Conservation (phyloP, 1,140 invertebrate genomes). For the Apis mellifera region Amel_HAv3.1 CM009945.2:5355501-5356000, state of each 20-base stretch:
- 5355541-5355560: neutral
- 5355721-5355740: too few relatives aligned
- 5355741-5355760: neutral
- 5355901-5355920: slow-evolving; percentile 66
- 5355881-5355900: slow-evolving; percentile 70
- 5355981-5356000: slow-evolving; percentile 69
- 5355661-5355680: neutral
- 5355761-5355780: slow-evolving; percentile 24
- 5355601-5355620: neutral
- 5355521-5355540: neutral
- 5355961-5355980: slow-evolving; percentile 75
- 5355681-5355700: neutral
- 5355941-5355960: slow-evolving; percentile 70
- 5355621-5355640: neutral
- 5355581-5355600: neutral
- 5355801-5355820: slow-evolving; percentile 50
- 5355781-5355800: slow-evolving; percentile 1
- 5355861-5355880: slow-evolving; percentile 68
- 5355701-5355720: neutral
- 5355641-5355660: neutral
- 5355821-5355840: slow-evolving; percentile 50
- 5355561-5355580: neutral
- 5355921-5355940: slow-evolving; percentile 70
- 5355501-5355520: slow-evolving; percentile 16
- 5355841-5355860: slow-evolving; percentile 64